phyloP scores from a whole-genome alignment of 2,113 vertebrate genomes.

The Ceratotherium simum region DNA sequence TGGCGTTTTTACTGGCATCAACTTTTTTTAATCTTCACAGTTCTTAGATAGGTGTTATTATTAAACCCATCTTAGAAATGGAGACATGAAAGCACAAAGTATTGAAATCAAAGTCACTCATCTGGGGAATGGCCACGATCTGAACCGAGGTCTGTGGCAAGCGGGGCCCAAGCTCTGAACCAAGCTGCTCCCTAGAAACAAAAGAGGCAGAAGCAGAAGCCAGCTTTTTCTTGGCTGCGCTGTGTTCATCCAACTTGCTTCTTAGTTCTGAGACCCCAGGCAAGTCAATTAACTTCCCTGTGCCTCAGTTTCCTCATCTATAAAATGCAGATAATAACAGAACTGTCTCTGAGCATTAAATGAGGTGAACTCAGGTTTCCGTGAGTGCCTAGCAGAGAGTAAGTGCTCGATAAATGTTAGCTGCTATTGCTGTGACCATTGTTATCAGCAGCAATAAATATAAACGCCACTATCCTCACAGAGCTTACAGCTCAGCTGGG shows the following conservation, averaged over 20 bases:
- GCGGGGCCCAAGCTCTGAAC: neutral
- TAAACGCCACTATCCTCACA: neutral
- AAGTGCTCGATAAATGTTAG: neutral
- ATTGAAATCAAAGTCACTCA: neutral
- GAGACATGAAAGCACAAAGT: neutral
- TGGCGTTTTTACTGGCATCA: neutral
- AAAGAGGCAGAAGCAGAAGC: neutral
- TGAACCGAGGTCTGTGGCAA: neutral
- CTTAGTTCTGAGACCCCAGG: neutral
- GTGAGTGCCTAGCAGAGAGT: neutral
- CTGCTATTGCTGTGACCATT: neutral
- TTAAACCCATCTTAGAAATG: constrained; percentile 42
- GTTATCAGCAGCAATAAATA: too few relatives aligned
- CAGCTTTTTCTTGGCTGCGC: neutral
- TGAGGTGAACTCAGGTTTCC: neutral
- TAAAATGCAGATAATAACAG: neutral
- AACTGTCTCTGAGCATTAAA: neutral
- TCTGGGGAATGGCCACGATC: neutral
- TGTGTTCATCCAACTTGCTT: neutral
- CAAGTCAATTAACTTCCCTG: neutral
- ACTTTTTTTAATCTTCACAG: neutral
- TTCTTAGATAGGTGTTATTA: neutral
- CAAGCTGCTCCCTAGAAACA: neutral
- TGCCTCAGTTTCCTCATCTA: neutral
- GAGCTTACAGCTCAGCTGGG: neutral